Conservation (phyloP, 2,888 invertebrate species). For the Brenthis ino region DNA sequence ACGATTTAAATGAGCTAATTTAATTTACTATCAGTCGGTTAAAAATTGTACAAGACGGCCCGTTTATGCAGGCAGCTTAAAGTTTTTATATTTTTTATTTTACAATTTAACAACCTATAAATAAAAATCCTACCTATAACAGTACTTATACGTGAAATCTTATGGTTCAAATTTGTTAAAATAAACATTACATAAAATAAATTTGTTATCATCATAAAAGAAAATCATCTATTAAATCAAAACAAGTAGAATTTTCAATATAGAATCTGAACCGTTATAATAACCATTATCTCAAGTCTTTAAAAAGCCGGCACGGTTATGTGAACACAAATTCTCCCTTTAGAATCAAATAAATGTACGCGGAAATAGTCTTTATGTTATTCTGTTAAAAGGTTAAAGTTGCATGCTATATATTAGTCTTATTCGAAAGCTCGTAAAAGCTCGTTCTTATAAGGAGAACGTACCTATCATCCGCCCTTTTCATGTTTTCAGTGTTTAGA, state of each 20-base stretch:
- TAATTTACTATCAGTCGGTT: too few relatives aligned
- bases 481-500: conserved; percentile 55
- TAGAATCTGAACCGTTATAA: conserved; percentile 12
- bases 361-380: too few relatives aligned
- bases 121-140: too few relatives aligned
- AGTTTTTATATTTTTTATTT: too few relatives aligned
- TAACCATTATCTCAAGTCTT: conserved; percentile 16
- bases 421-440: not conserved
- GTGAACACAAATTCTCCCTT: not conserved
- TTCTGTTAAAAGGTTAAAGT: too few relatives aligned
- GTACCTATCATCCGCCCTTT: conserved; percentile 55
- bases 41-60: too few relatives aligned
- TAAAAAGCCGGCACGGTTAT: conserved; percentile 1
- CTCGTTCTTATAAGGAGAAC: conserved; percentile 2
- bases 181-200: not conserved
- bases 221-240: conserved; percentile 17
- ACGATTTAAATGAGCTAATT: too few relatives aligned
- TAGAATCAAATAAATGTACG: too few relatives aligned
- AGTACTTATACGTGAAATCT: too few relatives aligned
- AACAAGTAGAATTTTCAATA: conserved; percentile 13
- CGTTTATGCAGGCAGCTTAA: too few relatives aligned
- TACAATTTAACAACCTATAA: too few relatives aligned
- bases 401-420: too few relatives aligned
- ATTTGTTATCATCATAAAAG: conserved; percentile 4
- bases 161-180: not conserved